Conservation (phyloP, 2,113 vertebrate genomes). For the Psephotus haematonotus region DNA sequence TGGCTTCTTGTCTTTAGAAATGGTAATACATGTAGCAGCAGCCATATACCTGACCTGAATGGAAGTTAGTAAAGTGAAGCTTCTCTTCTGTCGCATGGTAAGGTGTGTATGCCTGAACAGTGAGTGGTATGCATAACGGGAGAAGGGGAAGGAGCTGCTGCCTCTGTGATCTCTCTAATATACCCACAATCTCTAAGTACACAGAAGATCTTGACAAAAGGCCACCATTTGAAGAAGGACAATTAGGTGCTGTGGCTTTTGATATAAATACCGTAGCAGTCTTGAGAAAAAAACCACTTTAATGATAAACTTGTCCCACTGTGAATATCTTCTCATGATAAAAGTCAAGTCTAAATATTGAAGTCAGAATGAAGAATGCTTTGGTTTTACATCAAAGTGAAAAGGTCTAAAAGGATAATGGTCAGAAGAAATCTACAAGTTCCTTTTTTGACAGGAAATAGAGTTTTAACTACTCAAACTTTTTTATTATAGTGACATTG, state of each 20-base stretch:
- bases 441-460: not conserved
- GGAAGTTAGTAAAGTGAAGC: not conserved
- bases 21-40: not conserved
- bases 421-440: not conserved
- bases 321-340: not conserved
- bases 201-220: not conserved
- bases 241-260: not conserved
- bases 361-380: not conserved
- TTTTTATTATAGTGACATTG: not conserved
- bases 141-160: not conserved
- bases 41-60: not conserved
- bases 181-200: accelerated
- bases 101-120: no score
- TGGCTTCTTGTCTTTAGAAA: not conserved
- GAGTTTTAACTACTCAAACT: not conserved
- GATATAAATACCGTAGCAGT: not conserved
- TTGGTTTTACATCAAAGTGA: not conserved
- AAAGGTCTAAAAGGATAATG: not conserved
- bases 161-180: not conserved
- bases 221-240: not conserved
- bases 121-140: not conserved
- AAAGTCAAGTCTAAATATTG: not conserved
- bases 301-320: not conserved
- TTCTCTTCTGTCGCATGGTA: not conserved
- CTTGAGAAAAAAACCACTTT: not conserved